Conservation (phyloP, 2,888 invertebrate genomes). For the Caenorhabditis sulstoni region DNA sequence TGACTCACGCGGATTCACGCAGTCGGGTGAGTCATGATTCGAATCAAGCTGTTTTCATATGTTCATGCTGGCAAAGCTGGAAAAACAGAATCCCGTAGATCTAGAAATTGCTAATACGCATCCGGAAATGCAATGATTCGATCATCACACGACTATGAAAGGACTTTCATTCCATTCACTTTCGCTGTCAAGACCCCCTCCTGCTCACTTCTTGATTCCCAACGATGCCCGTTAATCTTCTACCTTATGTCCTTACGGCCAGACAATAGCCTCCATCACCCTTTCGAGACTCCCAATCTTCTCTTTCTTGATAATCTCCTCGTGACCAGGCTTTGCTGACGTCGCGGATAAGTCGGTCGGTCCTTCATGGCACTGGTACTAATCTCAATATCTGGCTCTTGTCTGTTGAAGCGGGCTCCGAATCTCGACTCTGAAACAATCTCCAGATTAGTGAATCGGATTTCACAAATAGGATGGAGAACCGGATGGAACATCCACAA, state of each 20-base stretch:
- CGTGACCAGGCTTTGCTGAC: constrained; percentile 9
- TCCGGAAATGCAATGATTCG: constrained; percentile 18
- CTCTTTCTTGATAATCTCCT: neutral
- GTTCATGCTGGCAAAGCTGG: neutral
- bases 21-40: constrained; percentile 28
- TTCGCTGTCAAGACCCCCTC: too few species aligned
- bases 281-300: neutral
- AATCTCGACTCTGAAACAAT: too few species aligned
- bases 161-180: too few species aligned
- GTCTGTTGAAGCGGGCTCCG: too few species aligned
- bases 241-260: too few species aligned
- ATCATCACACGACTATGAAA: neutral
- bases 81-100: neutral
- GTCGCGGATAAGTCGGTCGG: neutral
- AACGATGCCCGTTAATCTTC: too few species aligned
- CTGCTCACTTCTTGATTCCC: too few species aligned
- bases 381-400: too few species aligned
- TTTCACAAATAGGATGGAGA: too few species aligned
- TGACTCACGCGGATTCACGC: constrained; percentile 32
- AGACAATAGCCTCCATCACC: neutral
- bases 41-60: neutral
- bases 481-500: too few species aligned
- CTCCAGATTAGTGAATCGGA: too few species aligned
- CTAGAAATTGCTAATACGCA: constrained; percentile 2
- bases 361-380: too few species aligned